Evolutionary conservation across 2,113 vertebrate genomes (phyloP), one percentile per base, ranked within the genome.

Genomic region (Madoqua kirkii): DNA sequence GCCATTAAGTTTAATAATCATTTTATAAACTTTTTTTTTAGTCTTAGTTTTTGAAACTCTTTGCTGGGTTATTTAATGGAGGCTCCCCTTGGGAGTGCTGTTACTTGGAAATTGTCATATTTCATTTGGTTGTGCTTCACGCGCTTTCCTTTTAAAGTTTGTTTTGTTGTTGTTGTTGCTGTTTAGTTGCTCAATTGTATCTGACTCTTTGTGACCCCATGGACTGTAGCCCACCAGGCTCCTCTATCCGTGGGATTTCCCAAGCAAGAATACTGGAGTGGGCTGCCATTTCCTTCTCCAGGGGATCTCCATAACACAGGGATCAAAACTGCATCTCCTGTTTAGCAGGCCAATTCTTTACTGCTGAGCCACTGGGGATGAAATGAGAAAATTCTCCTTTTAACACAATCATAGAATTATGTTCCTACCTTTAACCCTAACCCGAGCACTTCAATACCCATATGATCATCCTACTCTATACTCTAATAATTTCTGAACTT

Each of bases 361-460:
- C 40, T 0, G 0, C 71, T 76, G 40, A 76, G 23, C 71, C 40
- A 43, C 71, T 43, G 23, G 11, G 40, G 71, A 76, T 55, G 33
- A 95, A 90, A 60, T 81, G 64, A 12, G 48, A 92, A 64, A 79
- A 31, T 55, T 82, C 2, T 48, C 15, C 90, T 43, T 81, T 93
- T 86, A 67, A 87, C 29, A 87, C 6, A 57, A 3, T 59, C 6
- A 19, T 21, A 54, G 54, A 91, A 59, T 91, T 82, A 0, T 87
- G 86, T 83, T 55, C 4, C 11, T 40, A 43, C 13, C 4, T 43
- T 79, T 92, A 59, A 64, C 15, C 12, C 60, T 89, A 87, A 93
- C 5, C 45, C 62, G 14, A 62, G 43, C 21, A 16, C 15, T 91
- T 89, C 64, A 48, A 54, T 89, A 83, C 48, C 19, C 54, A 83